Conservation (phyloP, 2,797 vertebrate species). For the Vultur gryphus region DNA sequence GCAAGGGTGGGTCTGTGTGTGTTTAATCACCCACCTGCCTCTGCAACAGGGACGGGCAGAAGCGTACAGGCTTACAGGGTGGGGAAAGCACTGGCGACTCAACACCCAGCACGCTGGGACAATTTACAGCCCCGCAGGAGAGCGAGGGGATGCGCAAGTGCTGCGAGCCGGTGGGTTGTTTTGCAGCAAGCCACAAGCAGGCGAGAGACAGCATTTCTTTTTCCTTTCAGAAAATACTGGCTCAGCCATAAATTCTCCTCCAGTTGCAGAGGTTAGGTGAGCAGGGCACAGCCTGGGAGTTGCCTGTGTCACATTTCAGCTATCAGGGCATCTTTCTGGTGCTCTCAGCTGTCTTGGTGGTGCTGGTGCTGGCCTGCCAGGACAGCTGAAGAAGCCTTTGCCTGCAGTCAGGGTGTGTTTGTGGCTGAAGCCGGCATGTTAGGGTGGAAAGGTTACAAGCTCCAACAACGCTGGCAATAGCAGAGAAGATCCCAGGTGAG, state of each 20-base stretch:
- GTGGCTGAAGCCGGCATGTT: fast-evolving
- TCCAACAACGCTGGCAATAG: fast-evolving
- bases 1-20: fast-evolving
- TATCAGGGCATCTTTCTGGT: not conserved
- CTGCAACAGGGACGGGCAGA: not conserved
- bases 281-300: not conserved
- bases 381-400: not conserved
- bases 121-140: not conserved
- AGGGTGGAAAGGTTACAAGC: not conserved
- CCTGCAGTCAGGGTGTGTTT: not conserved
- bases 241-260: not conserved
- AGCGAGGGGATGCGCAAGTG: not conserved
- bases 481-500: not conserved
- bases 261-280: not conserved
- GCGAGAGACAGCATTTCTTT: not conserved
- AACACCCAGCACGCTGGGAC: not conserved
- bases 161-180: not conserved
- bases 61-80: not conserved
- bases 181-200: not conserved
- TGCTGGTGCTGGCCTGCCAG: no score
- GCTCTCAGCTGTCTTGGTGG: not conserved
- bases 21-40: not conserved
- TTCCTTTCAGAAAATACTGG: not conserved
- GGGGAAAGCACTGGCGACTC: not conserved
- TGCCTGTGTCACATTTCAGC: not conserved